Base-by-base conservation (phyloP, 2,888 invertebrate species). In the Brachynemurus nebulosus region DNA sequence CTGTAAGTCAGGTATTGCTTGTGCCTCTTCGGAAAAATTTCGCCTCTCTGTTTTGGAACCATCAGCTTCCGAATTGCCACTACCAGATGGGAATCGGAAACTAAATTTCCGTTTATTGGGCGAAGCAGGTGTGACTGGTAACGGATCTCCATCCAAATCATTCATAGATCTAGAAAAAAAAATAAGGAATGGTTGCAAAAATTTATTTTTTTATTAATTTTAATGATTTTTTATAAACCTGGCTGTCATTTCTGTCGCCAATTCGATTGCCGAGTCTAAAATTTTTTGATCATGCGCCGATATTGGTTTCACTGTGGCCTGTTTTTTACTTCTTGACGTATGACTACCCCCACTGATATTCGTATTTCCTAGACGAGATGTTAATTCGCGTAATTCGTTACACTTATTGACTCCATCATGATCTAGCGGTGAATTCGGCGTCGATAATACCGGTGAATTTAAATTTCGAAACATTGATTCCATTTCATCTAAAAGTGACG, bases 221-320 rank as follows among this genome's bases (percentile, higher is more conserved):
- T n/a, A n/a, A 35, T 20, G 27, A 33, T 23, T 33, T 17, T 18
- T 55, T 64, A 67, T 69, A 53, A 62, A 80, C 69, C 76, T 74
- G 39, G 80, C 78, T 36, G 89, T 90, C 47, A 93, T 74, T 66
- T 93, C 91, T 62, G 90, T 90, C 16, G 92, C 93, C 67, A 93
- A 74, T 42, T 90, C 90, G 48, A 93, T 91, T 1, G 93, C 95
- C 16, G 86, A 86, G 55, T 95, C 89, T 47, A 96, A 70, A 7
- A 89, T 88, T 62, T 81, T 86, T 61, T 90, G 82, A 58, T 95
- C 95, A 48, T 91, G 83, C 0, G 91, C 86, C 9, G 93, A 93
- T 67, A 96, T 92, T 3, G 84, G 89, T 63, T 93, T 95, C 59
- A 93, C 84, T 0, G 76, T 69, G 18, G 70, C 68, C 23, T 60